Base-by-base conservation (phyloP, 2,113 vertebrate genomes). In the Okapia johnstoni region DNA sequence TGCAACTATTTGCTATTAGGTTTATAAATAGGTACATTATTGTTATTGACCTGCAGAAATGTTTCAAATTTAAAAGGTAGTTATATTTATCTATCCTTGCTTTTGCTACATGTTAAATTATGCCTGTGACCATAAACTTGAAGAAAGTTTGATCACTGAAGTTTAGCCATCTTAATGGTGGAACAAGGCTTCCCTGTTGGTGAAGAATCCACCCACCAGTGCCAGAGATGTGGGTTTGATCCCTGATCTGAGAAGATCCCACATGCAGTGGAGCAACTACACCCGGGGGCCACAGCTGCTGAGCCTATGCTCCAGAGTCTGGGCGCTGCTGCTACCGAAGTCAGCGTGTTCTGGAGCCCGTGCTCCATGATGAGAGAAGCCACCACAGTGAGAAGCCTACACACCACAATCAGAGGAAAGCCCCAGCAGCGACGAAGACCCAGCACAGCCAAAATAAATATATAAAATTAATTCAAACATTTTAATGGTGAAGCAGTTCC, bases 1-100 rank as follows among this genome's bases (percentile, higher is more conserved):
- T 93, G 55, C 94, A 93, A 70, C n/a, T 52, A 54, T 36, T 88
- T 80, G 92, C 73, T 91, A 26, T 85, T 87, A 84, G 43, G 36
- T 70, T 90, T 94, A 6, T 55, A 92, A 79, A 80, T 92, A 81
- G 28, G 17, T 57, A 77, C 28, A 66, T 46, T 95, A 36, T 57
- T 93, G 70, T 60, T 73, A 93, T 0, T 92, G 33, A 92, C 54
- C 73, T 87, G 7, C 66, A 92, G n/a, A 92, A 97, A 81, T 55
- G 21, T 90, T 85, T 79, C 87, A 66, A 50, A 89, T 94, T 84
- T 86, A 88, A 83, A 85, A 97, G 8, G 48, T 9, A 54, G 16
- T 55, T 73, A 50, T 48, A n/a, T 60, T 60, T 25, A 73, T 94
- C 25, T 81, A 43, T 58, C 94, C 3, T 40, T 79, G 50, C 30